Percentiles rank a stretch among this genome's conserved stretches.
Evolutionary conservation across 2,797 vertebrate genomes (phyloP).

Genomic region (Vireo griseus): DNA sequence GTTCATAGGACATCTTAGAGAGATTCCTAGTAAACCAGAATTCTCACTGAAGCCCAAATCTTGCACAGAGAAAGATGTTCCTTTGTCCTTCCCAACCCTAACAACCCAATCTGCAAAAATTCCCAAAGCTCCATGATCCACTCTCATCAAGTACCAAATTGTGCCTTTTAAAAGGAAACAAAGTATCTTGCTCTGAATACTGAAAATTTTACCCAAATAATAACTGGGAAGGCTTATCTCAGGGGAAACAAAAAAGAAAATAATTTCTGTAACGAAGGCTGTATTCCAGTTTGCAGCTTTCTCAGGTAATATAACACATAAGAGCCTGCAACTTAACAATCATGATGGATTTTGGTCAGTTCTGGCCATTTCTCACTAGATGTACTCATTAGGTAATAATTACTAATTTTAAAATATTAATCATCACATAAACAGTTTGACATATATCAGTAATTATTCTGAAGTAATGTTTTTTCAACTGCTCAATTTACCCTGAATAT

Average conservation of each 20-base stretch:
- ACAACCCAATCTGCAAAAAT: not conserved
- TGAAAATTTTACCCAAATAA: not conserved
- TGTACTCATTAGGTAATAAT: not conserved
- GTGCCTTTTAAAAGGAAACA: not conserved
- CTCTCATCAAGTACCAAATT: not conserved
- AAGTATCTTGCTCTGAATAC: not conserved
- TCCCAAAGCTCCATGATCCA: not conserved
- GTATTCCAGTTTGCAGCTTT: not conserved
- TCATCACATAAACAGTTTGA: not conserved
- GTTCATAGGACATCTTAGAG: not conserved
- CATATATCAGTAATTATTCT: not conserved
- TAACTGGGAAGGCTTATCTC: not conserved
- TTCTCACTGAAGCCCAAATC: not conserved
- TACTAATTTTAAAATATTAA: not conserved
- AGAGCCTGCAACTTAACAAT: not conserved
- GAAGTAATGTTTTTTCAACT: not conserved
- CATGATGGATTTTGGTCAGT: not conserved
- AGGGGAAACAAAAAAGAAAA: not conserved
- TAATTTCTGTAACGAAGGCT: not conserved
- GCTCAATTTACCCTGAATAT: not conserved
- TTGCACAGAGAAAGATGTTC: not conserved
- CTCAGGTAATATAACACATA: not conserved
- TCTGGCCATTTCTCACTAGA: not conserved
- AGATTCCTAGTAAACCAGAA: not conserved
- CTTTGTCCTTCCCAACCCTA: rapidly evolving